These are phyloP conservation scores for Zhuqinia jingwanae DNA, from an alignment of 2,888 invertebrate species.

Conservation along the genomic window DNA sequence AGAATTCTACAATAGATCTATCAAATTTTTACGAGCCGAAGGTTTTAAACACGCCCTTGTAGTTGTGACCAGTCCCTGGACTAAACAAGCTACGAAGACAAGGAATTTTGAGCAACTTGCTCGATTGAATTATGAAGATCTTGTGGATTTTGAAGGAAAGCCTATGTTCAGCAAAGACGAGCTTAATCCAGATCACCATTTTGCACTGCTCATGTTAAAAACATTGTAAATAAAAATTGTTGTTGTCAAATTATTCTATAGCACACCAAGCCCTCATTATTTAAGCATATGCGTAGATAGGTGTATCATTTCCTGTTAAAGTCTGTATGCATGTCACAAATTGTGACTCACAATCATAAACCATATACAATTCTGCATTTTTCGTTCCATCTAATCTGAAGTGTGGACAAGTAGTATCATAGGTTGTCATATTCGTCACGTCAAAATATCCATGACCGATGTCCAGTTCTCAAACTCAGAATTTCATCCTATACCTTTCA, in stretches of 20 bases:
- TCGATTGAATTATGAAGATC: slow-evolving; percentile 56
- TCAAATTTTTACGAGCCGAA: slow-evolving; percentile 63
- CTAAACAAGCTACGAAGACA: slow-evolving; percentile 62
- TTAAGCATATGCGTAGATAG: too few species aligned
- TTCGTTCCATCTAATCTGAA: too few species aligned
- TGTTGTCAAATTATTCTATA: background rate
- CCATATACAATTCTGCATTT: too few species aligned
- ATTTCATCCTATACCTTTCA: too few species aligned
- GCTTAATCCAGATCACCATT: slow-evolving; percentile 64
- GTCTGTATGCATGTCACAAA: too few species aligned
- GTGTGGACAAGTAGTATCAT: too few species aligned
- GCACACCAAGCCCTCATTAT: too few species aligned
- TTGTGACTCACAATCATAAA: too few species aligned
- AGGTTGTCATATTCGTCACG: too few species aligned
- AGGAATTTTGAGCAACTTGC: slow-evolving; percentile 60
- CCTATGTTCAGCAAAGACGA: slow-evolving; percentile 53
- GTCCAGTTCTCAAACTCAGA: too few species aligned
- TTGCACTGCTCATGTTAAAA: slow-evolving; percentile 39
- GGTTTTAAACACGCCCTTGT: slow-evolving; percentile 73
- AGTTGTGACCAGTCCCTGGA: slow-evolving; percentile 67
- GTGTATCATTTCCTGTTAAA: too few species aligned
- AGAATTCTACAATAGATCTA: slow-evolving; percentile 70
- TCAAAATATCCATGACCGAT: too few species aligned
- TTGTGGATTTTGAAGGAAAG: slow-evolving; percentile 70
- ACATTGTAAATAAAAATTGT: background rate